A percentile compares a stretch with the other conserved stretches of the same genome.
Evolutionary conservation across 2,113 vertebrate genomes (phyloP).

Genomic region (Protomyctophum bolini): DNA sequence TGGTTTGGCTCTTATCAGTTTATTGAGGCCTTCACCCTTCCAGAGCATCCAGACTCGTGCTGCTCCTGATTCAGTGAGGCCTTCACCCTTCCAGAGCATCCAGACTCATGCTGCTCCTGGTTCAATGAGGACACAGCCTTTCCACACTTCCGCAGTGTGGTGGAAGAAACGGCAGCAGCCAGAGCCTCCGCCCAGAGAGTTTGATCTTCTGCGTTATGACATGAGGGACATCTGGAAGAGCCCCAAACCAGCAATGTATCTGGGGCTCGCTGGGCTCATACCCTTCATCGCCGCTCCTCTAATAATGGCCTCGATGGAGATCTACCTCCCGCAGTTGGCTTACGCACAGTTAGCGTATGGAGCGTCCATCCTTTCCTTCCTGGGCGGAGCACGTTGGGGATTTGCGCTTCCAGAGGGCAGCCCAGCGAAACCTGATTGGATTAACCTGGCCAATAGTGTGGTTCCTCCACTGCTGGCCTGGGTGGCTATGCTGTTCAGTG

Average conservation of each 20-base stretch:
- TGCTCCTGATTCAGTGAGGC: constrained; percentile 5
- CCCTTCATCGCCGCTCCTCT: constrained; percentile 84
- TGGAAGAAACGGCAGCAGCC: constrained; percentile 53
- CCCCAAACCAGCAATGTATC: constrained; percentile 86
- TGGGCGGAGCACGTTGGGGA: constrained; percentile 93
- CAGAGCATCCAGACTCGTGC: not conserved
- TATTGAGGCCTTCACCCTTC: too few relatives aligned
- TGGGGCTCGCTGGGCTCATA: constrained; percentile 81
- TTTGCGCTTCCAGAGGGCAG: constrained; percentile 88
- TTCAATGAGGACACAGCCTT: constrained; percentile 14
- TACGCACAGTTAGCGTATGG: constrained; percentile 84
- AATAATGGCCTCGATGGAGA: constrained; percentile 79
- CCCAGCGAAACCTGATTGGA: constrained; percentile 88
- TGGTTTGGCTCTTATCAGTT: too few relatives aligned
- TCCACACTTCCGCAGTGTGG: constrained; percentile 57
- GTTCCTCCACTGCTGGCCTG: constrained; percentile 85
- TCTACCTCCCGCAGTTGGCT: constrained; percentile 81
- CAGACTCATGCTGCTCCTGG: not conserved
- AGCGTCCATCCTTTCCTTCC: constrained; percentile 84
- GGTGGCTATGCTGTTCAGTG: constrained; percentile 79
- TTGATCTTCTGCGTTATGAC: constrained; percentile 69
- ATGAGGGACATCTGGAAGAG: constrained; percentile 73
- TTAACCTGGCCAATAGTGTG: constrained; percentile 85
- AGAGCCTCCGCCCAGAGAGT: constrained; percentile 49
- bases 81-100: constrained; percentile 2